Conservation (phyloP, 2,113 vertebrate species). For the Mus pahari region DNA sequence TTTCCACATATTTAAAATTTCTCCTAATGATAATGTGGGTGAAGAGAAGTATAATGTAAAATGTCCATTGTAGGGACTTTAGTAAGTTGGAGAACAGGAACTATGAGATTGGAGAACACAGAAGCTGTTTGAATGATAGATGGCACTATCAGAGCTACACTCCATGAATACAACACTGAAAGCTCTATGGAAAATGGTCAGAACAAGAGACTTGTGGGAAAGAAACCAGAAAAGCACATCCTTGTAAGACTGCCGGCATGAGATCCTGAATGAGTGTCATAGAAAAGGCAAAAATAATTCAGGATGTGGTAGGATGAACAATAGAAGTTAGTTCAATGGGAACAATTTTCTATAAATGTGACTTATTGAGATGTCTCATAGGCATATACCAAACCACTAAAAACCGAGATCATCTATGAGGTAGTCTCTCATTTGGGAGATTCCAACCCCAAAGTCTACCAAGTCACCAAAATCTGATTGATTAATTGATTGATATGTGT, state of each 20-base stretch:
- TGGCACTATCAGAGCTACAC: background rate
- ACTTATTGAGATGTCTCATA: background rate
- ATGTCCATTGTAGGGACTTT: background rate
- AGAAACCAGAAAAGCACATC: background rate
- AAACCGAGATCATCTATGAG: background rate
- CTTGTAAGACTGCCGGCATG: background rate
- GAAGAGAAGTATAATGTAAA: background rate
- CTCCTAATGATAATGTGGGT: background rate
- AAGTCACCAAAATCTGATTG: background rate
- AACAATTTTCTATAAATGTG: background rate
- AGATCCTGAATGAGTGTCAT: background rate
- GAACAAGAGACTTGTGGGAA: background rate
- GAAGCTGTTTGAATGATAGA: background rate
- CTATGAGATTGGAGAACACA: background rate
- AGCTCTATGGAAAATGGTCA: background rate
- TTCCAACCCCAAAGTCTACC: background rate
- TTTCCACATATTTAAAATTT: constrained; percentile 10
- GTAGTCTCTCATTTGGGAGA: background rate
- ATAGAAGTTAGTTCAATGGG: background rate
- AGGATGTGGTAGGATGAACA: background rate
- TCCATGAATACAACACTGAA: background rate
- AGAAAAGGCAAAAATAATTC: background rate
- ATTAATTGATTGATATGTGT: background rate
- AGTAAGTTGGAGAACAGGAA: background rate
- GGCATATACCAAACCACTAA: background rate